Conservation (phyloP, 2,888 invertebrate genomes). For the Eumacrocentrus americanus region DNA sequence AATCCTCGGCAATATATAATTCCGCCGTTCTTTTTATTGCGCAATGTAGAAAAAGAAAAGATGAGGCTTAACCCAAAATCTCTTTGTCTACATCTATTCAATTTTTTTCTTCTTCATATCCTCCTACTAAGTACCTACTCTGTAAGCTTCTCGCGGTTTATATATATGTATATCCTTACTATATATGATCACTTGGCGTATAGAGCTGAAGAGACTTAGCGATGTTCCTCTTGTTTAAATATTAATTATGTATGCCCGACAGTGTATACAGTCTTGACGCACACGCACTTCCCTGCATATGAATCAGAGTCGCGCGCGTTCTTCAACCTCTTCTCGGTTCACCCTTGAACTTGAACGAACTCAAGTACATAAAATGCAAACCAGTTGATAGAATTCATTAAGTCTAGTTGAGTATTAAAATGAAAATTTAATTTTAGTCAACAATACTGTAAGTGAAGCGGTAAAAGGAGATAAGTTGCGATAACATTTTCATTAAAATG, state of each 20-base stretch:
- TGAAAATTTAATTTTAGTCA: too few species aligned
- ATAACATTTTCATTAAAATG: background rate
- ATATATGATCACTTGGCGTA: background rate
- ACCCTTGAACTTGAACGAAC: background rate
- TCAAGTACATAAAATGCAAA: too few species aligned
- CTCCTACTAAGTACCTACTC: conserved; percentile 14
- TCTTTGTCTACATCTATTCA: conserved; percentile 16
- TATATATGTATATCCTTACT: conserved; percentile 1
- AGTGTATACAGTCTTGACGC: conserved; percentile 45
- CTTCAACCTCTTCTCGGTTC: background rate
- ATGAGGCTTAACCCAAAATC: background rate
- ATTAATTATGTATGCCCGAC: conserved; percentile 58
- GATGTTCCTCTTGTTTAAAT: conserved; percentile 49
- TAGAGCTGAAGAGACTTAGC: background rate
- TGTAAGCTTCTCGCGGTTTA: conserved; percentile 15
- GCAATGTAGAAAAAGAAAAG: conserved; percentile 2
- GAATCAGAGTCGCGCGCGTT: conserved; percentile 1
- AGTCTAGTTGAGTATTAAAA: too few species aligned
- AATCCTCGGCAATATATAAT: conserved; percentile 7
- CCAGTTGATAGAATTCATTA: too few species aligned
- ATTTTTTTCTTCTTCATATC: conserved; percentile 18
- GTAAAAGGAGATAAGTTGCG: too few species aligned
- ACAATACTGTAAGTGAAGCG: too few species aligned
- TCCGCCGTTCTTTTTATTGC: conserved; percentile 4
- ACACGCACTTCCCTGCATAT: conserved; percentile 45